phyloP scores from a whole-genome alignment of 2,113 vertebrate species.

The Phycodurus eques region DNA sequence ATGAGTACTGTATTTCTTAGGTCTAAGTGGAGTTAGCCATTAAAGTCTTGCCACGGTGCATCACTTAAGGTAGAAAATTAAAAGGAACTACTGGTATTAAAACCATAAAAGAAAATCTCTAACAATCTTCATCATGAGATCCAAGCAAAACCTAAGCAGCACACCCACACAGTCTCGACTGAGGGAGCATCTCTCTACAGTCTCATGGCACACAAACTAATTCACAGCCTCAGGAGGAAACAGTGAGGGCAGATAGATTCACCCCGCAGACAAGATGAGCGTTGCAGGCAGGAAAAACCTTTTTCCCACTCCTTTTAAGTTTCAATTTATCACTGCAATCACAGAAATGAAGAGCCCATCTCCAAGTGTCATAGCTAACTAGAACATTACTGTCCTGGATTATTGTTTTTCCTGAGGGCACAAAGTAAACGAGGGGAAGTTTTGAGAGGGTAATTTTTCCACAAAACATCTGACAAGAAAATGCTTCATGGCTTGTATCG shows the following conservation, averaged over 20 bases:
- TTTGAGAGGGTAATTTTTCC: slow-evolving; percentile 15
- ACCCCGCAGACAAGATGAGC: slow-evolving; percentile 30
- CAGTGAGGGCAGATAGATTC: slow-evolving; percentile 38
- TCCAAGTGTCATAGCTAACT: slow-evolving; percentile 30
- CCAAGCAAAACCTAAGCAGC: slow-evolving; percentile 3
- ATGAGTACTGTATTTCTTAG: no score
- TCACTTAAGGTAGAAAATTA: background rate
- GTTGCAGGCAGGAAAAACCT: slow-evolving; percentile 20
- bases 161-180: background rate
- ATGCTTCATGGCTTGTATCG: background rate
- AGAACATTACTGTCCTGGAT: slow-evolving; percentile 19
- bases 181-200: no score
- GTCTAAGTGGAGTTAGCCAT: no score
- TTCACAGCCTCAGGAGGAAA: slow-evolving; percentile 40
- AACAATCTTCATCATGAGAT: slow-evolving; percentile 19
- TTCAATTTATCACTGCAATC: slow-evolving; percentile 57
- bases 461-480: background rate
- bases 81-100: background rate
- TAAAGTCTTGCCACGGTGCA: background rate
- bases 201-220: slow-evolving; percentile 24
- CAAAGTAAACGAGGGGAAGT: slow-evolving; percentile 27
- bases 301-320: background rate
- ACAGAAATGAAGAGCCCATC: slow-evolving; percentile 33
- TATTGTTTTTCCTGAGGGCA: slow-evolving; percentile 1
- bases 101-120: background rate